Percentiles rank a stretch among this genome's conserved stretches.
These are phyloP conservation scores for Drosophila sp. DNA, from an alignment of 1,140 invertebrate genomes.

Conservation along the genomic window DNA sequence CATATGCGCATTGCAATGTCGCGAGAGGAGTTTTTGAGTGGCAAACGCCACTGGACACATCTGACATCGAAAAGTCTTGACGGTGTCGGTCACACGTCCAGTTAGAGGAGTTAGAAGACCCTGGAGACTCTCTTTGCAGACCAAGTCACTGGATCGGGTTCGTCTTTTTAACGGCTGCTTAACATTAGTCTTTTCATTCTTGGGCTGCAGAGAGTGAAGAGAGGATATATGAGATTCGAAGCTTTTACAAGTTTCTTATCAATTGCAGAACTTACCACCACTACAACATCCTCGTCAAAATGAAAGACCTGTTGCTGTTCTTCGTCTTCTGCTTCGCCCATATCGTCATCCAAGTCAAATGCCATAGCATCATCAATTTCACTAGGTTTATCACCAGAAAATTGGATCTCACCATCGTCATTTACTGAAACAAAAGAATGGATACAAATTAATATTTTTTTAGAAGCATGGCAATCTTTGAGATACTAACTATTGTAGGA, in stretches of 20 bases:
- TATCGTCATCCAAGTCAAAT: conserved; percentile 72
- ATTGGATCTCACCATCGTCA: conserved; percentile 75
- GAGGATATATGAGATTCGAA: not conserved
- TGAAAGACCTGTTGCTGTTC: conserved; percentile 53
- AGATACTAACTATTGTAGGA: conserved; percentile 68
- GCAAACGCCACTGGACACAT: conserved; percentile 85
- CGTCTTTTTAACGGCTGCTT: conserved; percentile 14
- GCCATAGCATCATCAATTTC: conserved; percentile 57
- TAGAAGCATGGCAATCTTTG: not conserved
- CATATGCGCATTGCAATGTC: conserved; percentile 86
- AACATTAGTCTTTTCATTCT: conserved; percentile 24
- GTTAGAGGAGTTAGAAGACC: conserved; percentile 3
- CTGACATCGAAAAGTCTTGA: conserved; percentile 85
- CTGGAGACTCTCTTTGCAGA: conserved; percentile 37
- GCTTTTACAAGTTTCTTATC: not conserved
- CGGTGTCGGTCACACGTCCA: conserved; percentile 59
- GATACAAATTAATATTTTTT: not conserved
- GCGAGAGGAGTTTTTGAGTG: conserved; percentile 85
- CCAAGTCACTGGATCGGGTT: conserved; percentile 36
- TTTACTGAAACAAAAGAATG: conserved; percentile 44
- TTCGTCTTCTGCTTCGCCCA: conserved; percentile 26
- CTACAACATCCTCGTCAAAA: conserved; percentile 59
- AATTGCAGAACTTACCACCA: conserved; percentile 37
- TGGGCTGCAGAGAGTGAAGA: conserved; percentile 29
- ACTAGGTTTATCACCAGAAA: conserved; percentile 50